These are phyloP conservation scores for Drosophila rufa DNA, from an alignment of 1,140 invertebrate genomes.

Conservation along the genomic window DNA sequence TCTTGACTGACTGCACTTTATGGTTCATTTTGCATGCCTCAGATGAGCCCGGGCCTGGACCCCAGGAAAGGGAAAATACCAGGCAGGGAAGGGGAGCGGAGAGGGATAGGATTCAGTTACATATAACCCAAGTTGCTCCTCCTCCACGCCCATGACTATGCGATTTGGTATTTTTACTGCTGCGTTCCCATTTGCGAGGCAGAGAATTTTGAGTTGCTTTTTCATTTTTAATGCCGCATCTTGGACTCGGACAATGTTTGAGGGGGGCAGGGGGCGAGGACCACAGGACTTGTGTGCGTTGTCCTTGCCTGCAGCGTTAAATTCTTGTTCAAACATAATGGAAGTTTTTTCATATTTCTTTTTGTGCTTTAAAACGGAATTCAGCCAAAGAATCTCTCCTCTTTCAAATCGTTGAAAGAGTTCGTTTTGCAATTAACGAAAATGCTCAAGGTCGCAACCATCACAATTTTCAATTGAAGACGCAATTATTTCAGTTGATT, in stretches of 20 bases:
- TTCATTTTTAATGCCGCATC: slow-evolving; percentile 71
- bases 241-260: slow-evolving; percentile 51
- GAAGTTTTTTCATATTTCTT: slow-evolving; percentile 58
- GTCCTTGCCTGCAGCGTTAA: slow-evolving; percentile 74
- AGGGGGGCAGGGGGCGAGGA: neutral
- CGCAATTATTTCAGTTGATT: slow-evolving; percentile 39
- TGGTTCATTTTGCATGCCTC: slow-evolving; percentile 61
- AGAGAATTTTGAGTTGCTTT: slow-evolving; percentile 54
- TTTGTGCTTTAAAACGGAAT: slow-evolving; percentile 52
- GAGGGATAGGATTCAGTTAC: too few relatives aligned
- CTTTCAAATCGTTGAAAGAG: too few relatives aligned
- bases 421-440: slow-evolving; percentile 2
- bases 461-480: slow-evolving; percentile 4
- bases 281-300: slow-evolving; percentile 42
- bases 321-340: slow-evolving; percentile 78
- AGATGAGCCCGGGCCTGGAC: slow-evolving; percentile 29
- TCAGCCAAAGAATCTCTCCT: slow-evolving; percentile 21
- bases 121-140: neutral
- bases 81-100: neutral
- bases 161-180: slow-evolving; percentile 70
- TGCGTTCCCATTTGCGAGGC: slow-evolving; percentile 57
- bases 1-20: slow-evolving; percentile 59
- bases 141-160: slow-evolving; percentile 34
- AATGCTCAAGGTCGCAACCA: neutral
- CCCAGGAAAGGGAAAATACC: neutral